Percentiles rank a stretch among this genome's conserved stretches.
phyloP scores from a whole-genome alignment of 2,888 invertebrate genomes.

The Hemicrepidius hirtus region DNA sequence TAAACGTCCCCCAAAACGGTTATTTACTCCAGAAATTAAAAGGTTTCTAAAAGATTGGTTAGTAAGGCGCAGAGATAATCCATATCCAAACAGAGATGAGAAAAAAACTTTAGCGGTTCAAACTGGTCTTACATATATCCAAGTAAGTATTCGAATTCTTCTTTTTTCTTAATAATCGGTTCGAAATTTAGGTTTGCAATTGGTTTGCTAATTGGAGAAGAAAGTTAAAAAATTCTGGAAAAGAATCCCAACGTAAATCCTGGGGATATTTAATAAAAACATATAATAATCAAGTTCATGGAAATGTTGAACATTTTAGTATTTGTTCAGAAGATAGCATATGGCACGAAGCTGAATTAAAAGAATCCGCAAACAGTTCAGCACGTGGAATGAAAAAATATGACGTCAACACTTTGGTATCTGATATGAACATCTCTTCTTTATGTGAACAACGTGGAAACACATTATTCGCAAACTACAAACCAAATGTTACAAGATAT shows the following conservation, averaged over 20 bases:
- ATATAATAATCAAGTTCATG: slow-evolving; percentile 84
- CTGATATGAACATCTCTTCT: slow-evolving; percentile 38
- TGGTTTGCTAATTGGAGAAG: slow-evolving; percentile 91
- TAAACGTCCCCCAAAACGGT: slow-evolving; percentile 80
- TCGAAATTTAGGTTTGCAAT: slow-evolving; percentile 80
- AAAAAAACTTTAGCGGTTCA: slow-evolving; percentile 83
- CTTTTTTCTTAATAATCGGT: too few relatives aligned
- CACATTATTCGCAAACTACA: slow-evolving; percentile 35
- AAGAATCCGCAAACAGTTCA: slow-evolving; percentile 17
- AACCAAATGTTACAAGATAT: slow-evolving; percentile 63
- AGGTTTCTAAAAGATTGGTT: slow-evolving; percentile 86
- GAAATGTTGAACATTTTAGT: slow-evolving; percentile 87
- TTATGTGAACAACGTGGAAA: slow-evolving; percentile 30
- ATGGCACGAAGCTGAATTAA: slow-evolving; percentile 79
- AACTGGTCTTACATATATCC: slow-evolving; percentile 86
- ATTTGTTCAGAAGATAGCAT: slow-evolving; percentile 87
- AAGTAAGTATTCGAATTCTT: slow-evolving; percentile 72
- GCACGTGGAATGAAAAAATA: slow-evolving; percentile 31
- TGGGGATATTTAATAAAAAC: slow-evolving; percentile 84
- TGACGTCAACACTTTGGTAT: slow-evolving; percentile 34
- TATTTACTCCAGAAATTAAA: slow-evolving; percentile 88
- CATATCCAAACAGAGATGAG: slow-evolving; percentile 86
- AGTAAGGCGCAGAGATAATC: slow-evolving; percentile 83
- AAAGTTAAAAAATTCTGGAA: slow-evolving; percentile 84
- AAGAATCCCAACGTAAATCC: slow-evolving; percentile 80